phyloP scores from a whole-genome alignment of 92 coral and sea anemone genomes.

The Chrysogorgia sp. region DNA sequence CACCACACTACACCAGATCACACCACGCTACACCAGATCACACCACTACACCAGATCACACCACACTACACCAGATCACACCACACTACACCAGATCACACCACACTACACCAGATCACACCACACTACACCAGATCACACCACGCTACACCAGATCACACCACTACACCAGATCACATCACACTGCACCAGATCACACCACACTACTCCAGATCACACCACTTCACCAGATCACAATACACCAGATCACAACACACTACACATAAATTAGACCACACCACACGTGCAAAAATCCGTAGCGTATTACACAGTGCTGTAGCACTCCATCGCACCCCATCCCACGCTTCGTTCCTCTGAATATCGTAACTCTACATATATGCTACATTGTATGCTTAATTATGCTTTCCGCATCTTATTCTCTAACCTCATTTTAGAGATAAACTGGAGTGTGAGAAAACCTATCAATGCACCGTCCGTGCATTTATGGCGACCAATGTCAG shows the following conservation, averaged over 20 bases:
- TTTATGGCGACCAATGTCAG: not conserved
- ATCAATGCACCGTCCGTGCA: not conserved
- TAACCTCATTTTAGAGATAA: not conserved
- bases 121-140: not conserved
- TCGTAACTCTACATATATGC: no score
- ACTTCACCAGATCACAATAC: no score
- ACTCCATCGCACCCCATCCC: not conserved
- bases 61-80: slow-evolving; percentile 6
- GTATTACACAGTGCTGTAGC: not conserved
- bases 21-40: no score
- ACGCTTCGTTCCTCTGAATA: no score
- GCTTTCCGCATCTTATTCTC: no score
- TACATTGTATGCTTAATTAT: no score
- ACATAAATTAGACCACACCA: not conserved
- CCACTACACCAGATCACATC: not conserved
- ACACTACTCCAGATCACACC: no score
- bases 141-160: not conserved
- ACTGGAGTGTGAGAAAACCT: not conserved
- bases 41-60: not conserved
- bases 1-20: no score
- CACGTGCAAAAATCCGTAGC: not conserved
- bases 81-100: slow-evolving; percentile 16
- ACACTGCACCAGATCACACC: no score
- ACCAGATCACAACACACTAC: no score
- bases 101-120: slow-evolving; percentile 2